Base-by-base conservation (phyloP, 2,888 invertebrate species). In the Nomada ruficornis region DNA sequence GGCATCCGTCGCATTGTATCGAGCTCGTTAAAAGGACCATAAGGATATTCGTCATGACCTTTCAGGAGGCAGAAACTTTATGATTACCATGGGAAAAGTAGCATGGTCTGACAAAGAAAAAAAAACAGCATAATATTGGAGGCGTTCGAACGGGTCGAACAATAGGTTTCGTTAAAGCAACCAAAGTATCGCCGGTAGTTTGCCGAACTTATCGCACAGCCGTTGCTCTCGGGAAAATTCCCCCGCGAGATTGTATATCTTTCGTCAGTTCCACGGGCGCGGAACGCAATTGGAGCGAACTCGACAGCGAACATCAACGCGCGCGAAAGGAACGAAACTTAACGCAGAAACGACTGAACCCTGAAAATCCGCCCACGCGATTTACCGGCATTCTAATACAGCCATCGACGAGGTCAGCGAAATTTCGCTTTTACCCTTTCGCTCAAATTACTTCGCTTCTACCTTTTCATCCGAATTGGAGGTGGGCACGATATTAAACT, bases 101-200 rank as follows among this genome's bases (percentile, higher is more conserved):
- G 9, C 36, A 5, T 36, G 36, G 36, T 36, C 7, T 1, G 36
- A 36, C 36, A 36, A 36, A 7, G 15, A 18, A 5, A 29, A 29
- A 18, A 18, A 29, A 7, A 36, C 36, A 7, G 36, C 1, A 7
- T 36, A 36, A 36, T 36, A 36, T 36, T 36, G 36, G 36, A 78
- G 77, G 42, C 64, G 54, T 77, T 84, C 80, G 70, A 67, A 72
- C n/a, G 63, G 60, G 77, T 52, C 78, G 82, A 77, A 88, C 83
- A 83, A 88, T 86, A 47, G 88, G 65, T 88, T 85, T 88, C 85
- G 80, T 87, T 85, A 87, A 84, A 86, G 68, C 67, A 52, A 44
- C 60, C 47, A 1, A 77, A 79, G 82, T 73, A 82, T 75, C 70
- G 82, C 42, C 52, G n/a, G 76, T 70, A 74, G 73, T 74, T 82